phyloP scores from a whole-genome alignment of 1,140 invertebrate species.

The Brachionus manjavacas region DNA sequence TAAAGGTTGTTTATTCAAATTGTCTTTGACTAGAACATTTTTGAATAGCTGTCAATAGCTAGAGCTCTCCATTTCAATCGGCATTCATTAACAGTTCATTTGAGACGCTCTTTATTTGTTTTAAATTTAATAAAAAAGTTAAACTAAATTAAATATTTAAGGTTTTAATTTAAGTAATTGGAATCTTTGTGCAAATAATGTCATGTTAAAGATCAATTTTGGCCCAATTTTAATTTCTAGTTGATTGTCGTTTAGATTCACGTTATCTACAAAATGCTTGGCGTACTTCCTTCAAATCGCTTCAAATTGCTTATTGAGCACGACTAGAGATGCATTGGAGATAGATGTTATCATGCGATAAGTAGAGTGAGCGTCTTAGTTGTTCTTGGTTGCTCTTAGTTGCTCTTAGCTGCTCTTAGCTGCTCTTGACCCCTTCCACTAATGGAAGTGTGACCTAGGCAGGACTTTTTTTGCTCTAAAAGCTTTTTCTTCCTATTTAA shows the following conservation, averaged over 20 bases:
- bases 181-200: background rate
- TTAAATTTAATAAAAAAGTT: background rate
- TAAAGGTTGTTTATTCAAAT: conserved; percentile 20
- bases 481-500: background rate
- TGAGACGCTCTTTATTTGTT: background rate
- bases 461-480: background rate
- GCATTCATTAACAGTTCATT: conserved; percentile 7
- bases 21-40: background rate
- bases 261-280: background rate
- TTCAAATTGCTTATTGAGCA: background rate
- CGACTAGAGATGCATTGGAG: background rate
- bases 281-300: background rate
- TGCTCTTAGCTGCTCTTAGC: background rate
- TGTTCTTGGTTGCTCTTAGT: too few species aligned
- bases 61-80: background rate
- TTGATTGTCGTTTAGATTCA: background rate
- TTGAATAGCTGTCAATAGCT: background rate
- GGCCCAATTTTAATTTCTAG: background rate
- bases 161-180: background rate
- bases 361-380: background rate
- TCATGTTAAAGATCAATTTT: conserved; percentile 21
- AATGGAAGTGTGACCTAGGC: background rate
- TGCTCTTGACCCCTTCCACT: background rate
- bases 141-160: conserved; percentile 23
- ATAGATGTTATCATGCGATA: background rate